These are phyloP conservation scores for Epirrhoe tristata DNA, from an alignment of 2,888 invertebrate species.

Conservation along the genomic window DNA sequence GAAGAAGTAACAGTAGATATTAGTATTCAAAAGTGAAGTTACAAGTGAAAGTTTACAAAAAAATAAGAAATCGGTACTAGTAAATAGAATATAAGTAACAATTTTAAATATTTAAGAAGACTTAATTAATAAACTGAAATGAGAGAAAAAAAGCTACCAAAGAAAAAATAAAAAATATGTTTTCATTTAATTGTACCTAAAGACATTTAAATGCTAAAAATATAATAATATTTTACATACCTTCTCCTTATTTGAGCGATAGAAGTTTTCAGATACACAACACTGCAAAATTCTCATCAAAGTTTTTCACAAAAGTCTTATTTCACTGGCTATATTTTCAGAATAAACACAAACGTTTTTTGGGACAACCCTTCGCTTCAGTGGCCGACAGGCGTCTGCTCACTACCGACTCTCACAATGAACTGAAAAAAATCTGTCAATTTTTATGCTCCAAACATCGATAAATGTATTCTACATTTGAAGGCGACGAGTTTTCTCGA, in stretches of 20 bases:
- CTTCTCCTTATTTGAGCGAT: conserved; percentile 46
- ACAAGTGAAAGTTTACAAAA: no score
- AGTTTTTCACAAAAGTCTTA: conserved; percentile 53
- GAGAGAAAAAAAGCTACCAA: no score
- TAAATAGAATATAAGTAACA: no score
- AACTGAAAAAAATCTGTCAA: conserved; percentile 86
- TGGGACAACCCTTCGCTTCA: conserved; percentile 67
- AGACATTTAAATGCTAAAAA: not conserved
- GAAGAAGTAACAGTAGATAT: no score
- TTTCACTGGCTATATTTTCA: conserved; percentile 46
- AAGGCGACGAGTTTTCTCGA: conserved; percentile 77
- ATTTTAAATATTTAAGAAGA: no score
- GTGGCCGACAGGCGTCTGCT: conserved; percentile 58
- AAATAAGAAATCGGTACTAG: no score
- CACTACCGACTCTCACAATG: conserved; percentile 68
- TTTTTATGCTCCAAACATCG: conserved; percentile 85
- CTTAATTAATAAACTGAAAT: no score
- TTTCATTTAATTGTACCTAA: no score
- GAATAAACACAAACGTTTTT: conserved; percentile 54
- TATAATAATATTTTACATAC: conserved; percentile 42
- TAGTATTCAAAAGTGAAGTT: no score
- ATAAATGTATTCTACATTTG: conserved; percentile 83
- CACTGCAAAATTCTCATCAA: conserved; percentile 54
- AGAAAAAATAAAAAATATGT: no score
- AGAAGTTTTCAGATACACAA: conserved; percentile 55